Evolutionary conservation across 2,113 vertebrate species (phyloP), one percentile per base, ranked within the genome.

Genomic region (Mormoops blainvillei): DNA sequence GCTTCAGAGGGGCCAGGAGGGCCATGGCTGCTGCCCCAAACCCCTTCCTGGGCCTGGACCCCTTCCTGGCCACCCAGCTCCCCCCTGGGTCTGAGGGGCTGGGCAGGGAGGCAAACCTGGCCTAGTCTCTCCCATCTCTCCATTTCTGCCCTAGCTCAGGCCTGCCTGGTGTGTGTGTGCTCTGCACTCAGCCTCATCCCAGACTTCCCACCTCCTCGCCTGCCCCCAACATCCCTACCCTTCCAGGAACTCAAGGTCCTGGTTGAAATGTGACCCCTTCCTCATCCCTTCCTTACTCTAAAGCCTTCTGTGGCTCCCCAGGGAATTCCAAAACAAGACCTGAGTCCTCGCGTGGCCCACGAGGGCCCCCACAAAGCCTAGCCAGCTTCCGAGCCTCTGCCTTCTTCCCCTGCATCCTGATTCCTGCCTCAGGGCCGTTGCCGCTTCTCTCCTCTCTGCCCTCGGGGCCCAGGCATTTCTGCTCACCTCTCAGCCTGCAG

Each of bases 1-100:
- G 98, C 98, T 98, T 98, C 91, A 65, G 97, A 98, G 98, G 98
- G 98, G 98, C 98, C 93, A 76, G 97, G 92, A 95, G 98, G 98
- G 96, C 91, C 96, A 33, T 77, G 45, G 96, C 97, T 91, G 92
- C 28, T 86, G 83, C 80, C 63, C 65, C 0, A 81, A 76, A 93
- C 94, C 98, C 98, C 95, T 88, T 77, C 18, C 1, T 54, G n/a
- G 87, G 83, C 94, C 67, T 9, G 0, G 50, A 16, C 26, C 83
- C 74, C 48, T 41, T 65, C 24, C 56, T 15, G 24, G 74, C 70
- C 3, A 0, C 61, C 24, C 3, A 0, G 9, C 14, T 33, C 12
- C 54, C 20, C 52, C 71, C 13, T 0, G 24, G 36, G 31, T 10
- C 43, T 28, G 26, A 4, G 56, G 85, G 65, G 7, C 20, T 12